Evolutionary conservation across 2,888 invertebrate species (phyloP).

Genomic region (Orthosia gracilis): DNA sequence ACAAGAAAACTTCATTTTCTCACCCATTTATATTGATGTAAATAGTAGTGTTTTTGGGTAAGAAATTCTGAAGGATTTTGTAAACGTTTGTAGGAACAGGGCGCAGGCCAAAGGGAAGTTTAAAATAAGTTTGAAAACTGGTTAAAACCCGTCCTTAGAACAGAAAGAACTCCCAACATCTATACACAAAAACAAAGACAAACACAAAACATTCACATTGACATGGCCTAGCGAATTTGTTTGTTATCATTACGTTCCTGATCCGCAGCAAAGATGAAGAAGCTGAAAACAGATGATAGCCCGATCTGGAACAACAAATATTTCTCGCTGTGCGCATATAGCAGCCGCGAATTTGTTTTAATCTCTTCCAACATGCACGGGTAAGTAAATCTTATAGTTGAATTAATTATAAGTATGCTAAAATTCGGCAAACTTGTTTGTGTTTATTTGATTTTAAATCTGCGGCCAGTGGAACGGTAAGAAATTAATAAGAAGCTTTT

Average conservation of each 20-base stretch:
- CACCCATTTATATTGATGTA: not conserved
- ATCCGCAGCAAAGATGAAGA: conserved; percentile 35
- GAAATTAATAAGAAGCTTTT: conserved; percentile 19
- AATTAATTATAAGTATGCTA: not conserved
- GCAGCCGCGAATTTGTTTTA: conserved; percentile 74
- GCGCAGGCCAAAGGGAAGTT: not conserved
- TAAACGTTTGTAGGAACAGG: too few relatives aligned
- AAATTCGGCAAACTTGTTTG: not conserved
- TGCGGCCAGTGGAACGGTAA: not conserved
- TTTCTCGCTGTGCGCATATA: conserved; percentile 71
- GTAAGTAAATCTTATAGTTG: conserved; percentile 68
- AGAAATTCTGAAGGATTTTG: not conserved
- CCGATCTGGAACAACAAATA: conserved; percentile 19
- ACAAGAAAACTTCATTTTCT: not conserved
- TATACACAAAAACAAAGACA: not conserved
- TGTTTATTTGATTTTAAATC: conserved; percentile 12
- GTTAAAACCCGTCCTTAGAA: not conserved
- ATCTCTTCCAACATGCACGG: conserved; percentile 55
- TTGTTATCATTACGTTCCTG: conserved; percentile 32
- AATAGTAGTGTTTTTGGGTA: not conserved
- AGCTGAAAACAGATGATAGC: conserved; percentile 22
- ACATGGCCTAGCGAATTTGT: conserved; percentile 65
- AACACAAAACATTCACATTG: conserved; percentile 52
- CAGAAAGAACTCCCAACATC: not conserved
- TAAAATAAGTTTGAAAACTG: not conserved